Evolutionary conservation across 2,888 invertebrate genomes (phyloP).

Genomic region (Drymonia ruficornis): DNA sequence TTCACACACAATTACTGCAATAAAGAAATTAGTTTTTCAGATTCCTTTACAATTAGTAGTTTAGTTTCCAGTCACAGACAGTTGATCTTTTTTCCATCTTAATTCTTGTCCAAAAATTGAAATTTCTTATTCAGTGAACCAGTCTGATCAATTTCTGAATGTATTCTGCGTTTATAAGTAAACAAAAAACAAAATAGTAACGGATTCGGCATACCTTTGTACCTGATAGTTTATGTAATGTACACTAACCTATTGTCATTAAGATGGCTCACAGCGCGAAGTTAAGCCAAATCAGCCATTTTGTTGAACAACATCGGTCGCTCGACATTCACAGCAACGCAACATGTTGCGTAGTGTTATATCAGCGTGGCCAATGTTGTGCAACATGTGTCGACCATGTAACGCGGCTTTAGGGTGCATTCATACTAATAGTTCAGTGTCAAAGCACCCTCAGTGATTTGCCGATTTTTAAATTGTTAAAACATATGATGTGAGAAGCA

Average conservation of each 20-base stretch:
- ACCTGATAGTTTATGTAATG: slow-evolving; percentile 58
- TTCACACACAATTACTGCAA: neutral
- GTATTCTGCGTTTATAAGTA: slow-evolving; percentile 26
- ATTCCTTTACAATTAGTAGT: too few species aligned
- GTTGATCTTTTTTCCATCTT: too few species aligned
- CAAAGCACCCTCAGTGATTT: slow-evolving; percentile 51
- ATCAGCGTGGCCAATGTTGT: neutral
- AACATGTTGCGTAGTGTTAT: too few species aligned
- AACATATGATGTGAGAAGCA: neutral
- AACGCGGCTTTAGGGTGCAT: neutral
- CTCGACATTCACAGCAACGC: neutral
- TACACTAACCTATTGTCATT: slow-evolving; percentile 64
- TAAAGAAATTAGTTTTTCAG: too few species aligned
- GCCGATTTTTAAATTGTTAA: slow-evolving; percentile 63
- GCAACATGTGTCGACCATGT: neutral
- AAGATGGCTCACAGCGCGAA: slow-evolving; percentile 49
- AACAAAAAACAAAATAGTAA: slow-evolving; percentile 31
- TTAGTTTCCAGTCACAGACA: too few species aligned
- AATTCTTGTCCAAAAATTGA: too few species aligned
- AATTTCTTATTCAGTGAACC: neutral
- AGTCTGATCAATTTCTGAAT: neutral
- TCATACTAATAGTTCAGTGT: slow-evolving; percentile 10
- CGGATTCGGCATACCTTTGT: slow-evolving; percentile 58
- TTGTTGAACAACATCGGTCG: slow-evolving; percentile 13
- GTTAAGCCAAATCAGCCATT: slow-evolving; percentile 18